Base-by-base conservation (phyloP, 2,113 vertebrate species). In the Paramormyrops kingsleyae region DNA sequence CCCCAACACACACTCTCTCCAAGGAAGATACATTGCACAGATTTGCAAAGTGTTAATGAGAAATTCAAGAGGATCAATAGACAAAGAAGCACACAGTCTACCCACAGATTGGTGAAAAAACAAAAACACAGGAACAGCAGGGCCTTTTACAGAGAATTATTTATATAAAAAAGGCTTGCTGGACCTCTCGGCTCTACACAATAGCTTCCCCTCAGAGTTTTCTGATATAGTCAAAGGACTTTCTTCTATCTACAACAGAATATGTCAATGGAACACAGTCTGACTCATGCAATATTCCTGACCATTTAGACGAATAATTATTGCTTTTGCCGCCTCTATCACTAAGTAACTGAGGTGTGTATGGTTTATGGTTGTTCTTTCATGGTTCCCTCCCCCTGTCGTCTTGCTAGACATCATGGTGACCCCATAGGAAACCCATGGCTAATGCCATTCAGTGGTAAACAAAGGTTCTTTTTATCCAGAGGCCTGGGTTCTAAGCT, bases 341-440 rank as follows among this genome's bases (percentile, higher is more conserved):
- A 50, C 35, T 89, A 89, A 89, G 52, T 62, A 84, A 85, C 85
- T 19, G 89, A 90, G 87, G 86, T 88, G 91, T 90, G 80, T 66
- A 88, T 62, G 88, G 91, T 90, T 90, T 90, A 88, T 90, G 74
- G 90, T 47, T 86, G 93, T 94, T 92, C 93, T 95, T 94, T 96
- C 95, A 93, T 93, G 95, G 93, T 95, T 94, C 93, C 95, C 94
- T 96, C 95, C 96, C 31, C 21, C 94, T 92, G 93, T 96, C 94
- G 94, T 94, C 94, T 94, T 94, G 93, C 83, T 94, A 95, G 96
- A 94, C 95, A 96, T 96, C 95, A 95, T 97, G 96, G 95, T 97
- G 96, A 97, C 96, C 96, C 96, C 97, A 97, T 95, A 96, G 96
- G 96, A 97, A 98, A 95, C 95, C 97, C 97, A 97, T 97, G 97